These are phyloP conservation scores for Anguilla marmorata DNA, from an alignment of 2,797 vertebrate genomes.

Conservation along the genomic window DNA sequence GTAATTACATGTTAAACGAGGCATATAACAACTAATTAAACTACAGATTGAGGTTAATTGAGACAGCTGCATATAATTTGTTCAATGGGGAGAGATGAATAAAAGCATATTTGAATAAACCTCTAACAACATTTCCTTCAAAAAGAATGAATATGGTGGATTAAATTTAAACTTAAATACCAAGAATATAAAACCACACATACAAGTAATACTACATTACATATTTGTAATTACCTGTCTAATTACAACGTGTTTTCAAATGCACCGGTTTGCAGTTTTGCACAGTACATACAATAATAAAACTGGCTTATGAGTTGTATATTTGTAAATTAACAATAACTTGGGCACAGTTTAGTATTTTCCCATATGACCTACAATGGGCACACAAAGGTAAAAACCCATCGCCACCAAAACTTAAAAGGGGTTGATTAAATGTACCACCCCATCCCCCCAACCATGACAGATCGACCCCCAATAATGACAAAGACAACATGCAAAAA, in stretches of 20 bases:
- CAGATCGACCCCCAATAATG: conserved; percentile 12
- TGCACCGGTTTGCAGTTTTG: too few relatives aligned
- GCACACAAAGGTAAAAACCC: neutral
- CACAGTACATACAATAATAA: too few relatives aligned
- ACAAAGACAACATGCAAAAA: conserved; percentile 1
- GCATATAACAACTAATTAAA: neutral
- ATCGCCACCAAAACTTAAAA: neutral
- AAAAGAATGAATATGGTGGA: neutral
- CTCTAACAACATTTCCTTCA: neutral
- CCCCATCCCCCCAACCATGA: neutral
- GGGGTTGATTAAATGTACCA: neutral
- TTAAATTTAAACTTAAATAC: neutral
- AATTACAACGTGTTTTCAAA: too few relatives aligned
- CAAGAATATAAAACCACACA: neutral
- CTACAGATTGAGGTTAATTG: neutral
- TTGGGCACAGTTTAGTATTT: neutral
- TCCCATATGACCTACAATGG: neutral
- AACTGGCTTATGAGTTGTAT: too few relatives aligned
- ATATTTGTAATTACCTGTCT: too few relatives aligned
- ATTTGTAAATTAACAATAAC: too few relatives aligned
- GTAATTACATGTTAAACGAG: neutral
- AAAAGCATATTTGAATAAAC: neutral
- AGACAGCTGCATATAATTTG: conserved; percentile 4
- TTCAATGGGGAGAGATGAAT: neutral
- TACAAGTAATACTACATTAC: too few relatives aligned